These are phyloP conservation scores for Poeciliopsis infans DNA, from an alignment of 2,797 vertebrate genomes.

Conservation along the genomic window DNA sequence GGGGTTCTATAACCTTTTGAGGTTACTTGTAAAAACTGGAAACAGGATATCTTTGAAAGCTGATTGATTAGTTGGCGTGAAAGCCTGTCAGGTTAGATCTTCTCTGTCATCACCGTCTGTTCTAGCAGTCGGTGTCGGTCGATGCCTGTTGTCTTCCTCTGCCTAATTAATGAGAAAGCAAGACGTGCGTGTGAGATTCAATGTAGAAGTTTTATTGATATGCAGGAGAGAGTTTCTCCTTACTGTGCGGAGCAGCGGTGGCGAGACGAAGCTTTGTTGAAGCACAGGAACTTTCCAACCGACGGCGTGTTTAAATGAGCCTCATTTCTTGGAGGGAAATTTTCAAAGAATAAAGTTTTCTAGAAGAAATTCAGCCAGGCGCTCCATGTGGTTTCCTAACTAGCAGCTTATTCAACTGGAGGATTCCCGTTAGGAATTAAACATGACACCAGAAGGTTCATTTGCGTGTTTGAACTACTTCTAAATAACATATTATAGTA, in stretches of 20 bases:
- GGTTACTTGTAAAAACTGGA: slow-evolving; percentile 3
- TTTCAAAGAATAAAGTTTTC: neutral
- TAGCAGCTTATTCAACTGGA: neutral
- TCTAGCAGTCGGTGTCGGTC: neutral
- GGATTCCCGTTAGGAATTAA: neutral
- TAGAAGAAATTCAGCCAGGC: slow-evolving; percentile 1
- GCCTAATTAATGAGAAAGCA: slow-evolving; percentile 12
- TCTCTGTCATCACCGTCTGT: neutral
- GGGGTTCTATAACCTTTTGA: neutral
- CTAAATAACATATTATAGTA: too few relatives aligned
- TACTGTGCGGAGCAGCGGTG: neutral
- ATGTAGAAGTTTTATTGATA: slow-evolving; percentile 2
- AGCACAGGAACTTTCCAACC: neutral
- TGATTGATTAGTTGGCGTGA: slow-evolving; percentile 2
- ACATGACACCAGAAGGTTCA: too few relatives aligned
- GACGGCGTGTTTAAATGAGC: neutral
- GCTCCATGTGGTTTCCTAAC: neutral
- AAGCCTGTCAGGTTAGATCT: slow-evolving; percentile 5
- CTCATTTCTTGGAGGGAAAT: neutral
- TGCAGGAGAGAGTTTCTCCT: neutral
- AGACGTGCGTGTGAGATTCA: neutral
- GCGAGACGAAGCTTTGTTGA: neutral
- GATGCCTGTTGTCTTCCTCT: neutral
- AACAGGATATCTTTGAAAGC: neutral
- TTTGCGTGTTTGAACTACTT: too few relatives aligned